phyloP scores from a whole-genome alignment of 2,797 vertebrate species.

The Propithecus deckenii region DNA sequence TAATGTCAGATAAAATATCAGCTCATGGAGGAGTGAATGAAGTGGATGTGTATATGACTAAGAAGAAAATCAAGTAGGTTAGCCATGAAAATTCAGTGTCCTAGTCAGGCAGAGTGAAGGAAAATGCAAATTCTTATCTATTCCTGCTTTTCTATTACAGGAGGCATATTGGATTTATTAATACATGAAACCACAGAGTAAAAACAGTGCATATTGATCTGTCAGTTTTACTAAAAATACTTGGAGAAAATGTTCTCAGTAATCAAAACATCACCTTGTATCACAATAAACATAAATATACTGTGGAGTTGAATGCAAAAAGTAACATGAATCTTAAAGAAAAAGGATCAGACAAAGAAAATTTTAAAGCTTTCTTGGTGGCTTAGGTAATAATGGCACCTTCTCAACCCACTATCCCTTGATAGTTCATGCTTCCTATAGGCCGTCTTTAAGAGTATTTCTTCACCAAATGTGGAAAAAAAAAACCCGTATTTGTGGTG shows the following conservation, averaged over 20 bases:
- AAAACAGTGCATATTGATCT: background rate
- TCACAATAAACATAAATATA: constrained; percentile 3
- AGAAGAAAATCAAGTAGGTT: background rate
- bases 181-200: background rate
- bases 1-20: background rate
- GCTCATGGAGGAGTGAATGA: background rate
- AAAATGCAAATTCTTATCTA: background rate
- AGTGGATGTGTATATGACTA: background rate
- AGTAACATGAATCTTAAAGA: background rate
- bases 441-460: background rate
- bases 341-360: background rate
- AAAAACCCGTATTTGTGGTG: background rate
- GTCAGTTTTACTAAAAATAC: constrained; percentile 13
- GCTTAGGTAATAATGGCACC: background rate
- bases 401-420: background rate
- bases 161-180: background rate
- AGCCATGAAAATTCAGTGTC: background rate
- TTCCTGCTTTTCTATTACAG: background rate
- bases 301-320: background rate
- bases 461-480: background rate
- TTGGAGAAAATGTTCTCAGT: background rate
- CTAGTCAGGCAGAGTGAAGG: background rate
- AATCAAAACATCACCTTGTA: background rate
- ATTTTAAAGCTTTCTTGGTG: background rate
- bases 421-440: background rate